Base-by-base conservation (phyloP, 2,888 invertebrate genomes). In the Plebejus melissa region DNA sequence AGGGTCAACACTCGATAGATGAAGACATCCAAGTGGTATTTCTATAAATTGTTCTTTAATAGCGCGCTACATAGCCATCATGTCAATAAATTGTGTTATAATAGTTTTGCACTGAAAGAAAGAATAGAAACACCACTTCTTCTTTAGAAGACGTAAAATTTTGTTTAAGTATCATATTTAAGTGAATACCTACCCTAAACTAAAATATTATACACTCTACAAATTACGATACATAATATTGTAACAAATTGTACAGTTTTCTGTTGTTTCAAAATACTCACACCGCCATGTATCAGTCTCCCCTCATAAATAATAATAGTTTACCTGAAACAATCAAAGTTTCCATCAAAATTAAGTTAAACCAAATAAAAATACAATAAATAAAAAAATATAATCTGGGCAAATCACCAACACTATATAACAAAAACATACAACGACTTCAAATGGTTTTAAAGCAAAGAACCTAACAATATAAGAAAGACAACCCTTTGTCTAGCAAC, bases 1-100 rank as follows among this genome's bases (percentile, higher is more conserved):
- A 84, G 82, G 85, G 82, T 84, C n/a, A 7, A 58, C 58, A 58
- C 22, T 22, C 58, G 7, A 6, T 7, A 58, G n/a, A 22, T 58
- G 58, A 58, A 58, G 58, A 58, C 7, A n/a, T 22, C 58, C 16
- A 16, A 54, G 54, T 54, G 54, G 54, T 9, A 46, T 46, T 9
- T 46, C 46, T 46, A 46, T 46, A 46, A 46, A 46, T 46, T 46
- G 46, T 46, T 46, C 46, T 46, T 41, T 46, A 46, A 46, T 46
- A 46, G 9, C 22, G 22, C 22, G 22, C 46, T 46, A 9, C 11
- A 46, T 2, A 46, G 46, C 46, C 46, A 46, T 46, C 46, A 0
- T 46, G 9, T 57, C 6, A 6, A 57, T 57, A 57, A 57, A n/a
- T 57, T n/a, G 54, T 54, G 54, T 57, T 4, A 57, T 16, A 4